Base-by-base conservation (phyloP, 2,113 vertebrate genomes). In the Herpailurus yagouaroundi region DNA sequence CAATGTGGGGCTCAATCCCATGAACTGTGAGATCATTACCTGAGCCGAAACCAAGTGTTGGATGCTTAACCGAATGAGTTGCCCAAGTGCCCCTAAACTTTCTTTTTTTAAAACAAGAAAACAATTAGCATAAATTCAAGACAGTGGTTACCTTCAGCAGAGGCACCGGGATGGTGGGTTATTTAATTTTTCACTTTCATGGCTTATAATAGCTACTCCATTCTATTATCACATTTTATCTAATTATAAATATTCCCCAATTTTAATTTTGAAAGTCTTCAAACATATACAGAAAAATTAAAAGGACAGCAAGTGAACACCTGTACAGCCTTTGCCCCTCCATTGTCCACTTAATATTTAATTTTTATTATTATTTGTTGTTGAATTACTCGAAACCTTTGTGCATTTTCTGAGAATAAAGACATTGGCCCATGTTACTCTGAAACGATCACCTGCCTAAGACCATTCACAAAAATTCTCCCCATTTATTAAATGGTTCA, bases 121-220 rank as follows among this genome's bases (percentile, higher is more conserved):
- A 69, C 1, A 63, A 36, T n/a, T 63, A 15, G 5, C n/a, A 31
- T 14, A 50, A 14, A 50, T 68, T 68, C 14, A 18, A 57, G 41
- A 21, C 0, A 8, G 3, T 9, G 9, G 10, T 83, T 2, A 6
- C 25, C 5, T 48, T 18, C 0, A 4, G 2, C 1, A 1, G 50
- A 11, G 19, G 69, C 1, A 15, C 4, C 6, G 19, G 19, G 69
- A 3, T 15, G 23, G 23, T 23, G 21, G 7, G 27, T 60, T 36
- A 11, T 18, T n/a, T 60, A 33, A 8, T 14, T 31, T 7, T 4
- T 50, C 63, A 19, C 23, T 12, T 9, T 25, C 4, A 9, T 1
- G 15, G n/a, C n/a, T 29, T 7, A 76, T 21, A 33, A 27, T 55
- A 2, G 1, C 36, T 5, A 87, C 10, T 2, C 11, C 33, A 9